Evolutionary conservation across 2,888 invertebrate genomes (phyloP).

Genomic region (Entomobrya proxima): DNA sequence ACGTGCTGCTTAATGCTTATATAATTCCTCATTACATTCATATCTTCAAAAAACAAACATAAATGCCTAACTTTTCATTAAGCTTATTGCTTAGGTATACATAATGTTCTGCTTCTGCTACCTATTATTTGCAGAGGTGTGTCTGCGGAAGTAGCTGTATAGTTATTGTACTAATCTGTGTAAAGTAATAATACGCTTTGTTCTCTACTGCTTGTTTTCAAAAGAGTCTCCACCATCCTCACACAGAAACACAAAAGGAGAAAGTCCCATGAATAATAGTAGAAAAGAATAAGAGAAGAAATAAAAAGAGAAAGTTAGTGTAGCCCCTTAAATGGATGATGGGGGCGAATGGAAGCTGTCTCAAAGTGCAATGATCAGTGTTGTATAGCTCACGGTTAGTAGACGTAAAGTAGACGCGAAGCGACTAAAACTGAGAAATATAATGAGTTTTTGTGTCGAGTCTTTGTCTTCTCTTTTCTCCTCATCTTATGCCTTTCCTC

Average conservation of each 20-base stretch:
- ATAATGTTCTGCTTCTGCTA: background rate
- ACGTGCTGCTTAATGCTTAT: background rate
- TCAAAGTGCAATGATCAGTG: background rate
- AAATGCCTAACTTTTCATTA: background rate
- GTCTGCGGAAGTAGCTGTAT: background rate
- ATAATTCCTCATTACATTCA: background rate
- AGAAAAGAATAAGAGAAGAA: conserved; percentile 17
- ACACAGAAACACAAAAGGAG: background rate
- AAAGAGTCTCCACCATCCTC: conserved; percentile 5
- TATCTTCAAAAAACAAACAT: background rate
- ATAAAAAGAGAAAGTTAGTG: conserved; percentile 29
- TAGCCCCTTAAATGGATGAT: background rate
- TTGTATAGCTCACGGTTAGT: too few species aligned
- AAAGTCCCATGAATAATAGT: background rate
- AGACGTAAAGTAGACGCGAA: too few species aligned
- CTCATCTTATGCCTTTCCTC: background rate
- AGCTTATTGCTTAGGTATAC: background rate
- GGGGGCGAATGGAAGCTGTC: background rate
- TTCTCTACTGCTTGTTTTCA: conserved; percentile 18
- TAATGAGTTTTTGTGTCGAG: conserved; percentile 52
- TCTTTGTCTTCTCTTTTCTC: conserved; percentile 46
- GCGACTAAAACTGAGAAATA: conserved; percentile 24
- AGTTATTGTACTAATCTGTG: conserved; percentile 36
- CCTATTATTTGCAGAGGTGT: background rate
- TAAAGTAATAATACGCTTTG: conserved; percentile 46